A percentile compares a stretch with the other conserved stretches of the same genome.
These are phyloP conservation scores for Fissipunctia ypsillon DNA, from an alignment of 2,888 invertebrate genomes.

Conservation along the genomic window DNA sequence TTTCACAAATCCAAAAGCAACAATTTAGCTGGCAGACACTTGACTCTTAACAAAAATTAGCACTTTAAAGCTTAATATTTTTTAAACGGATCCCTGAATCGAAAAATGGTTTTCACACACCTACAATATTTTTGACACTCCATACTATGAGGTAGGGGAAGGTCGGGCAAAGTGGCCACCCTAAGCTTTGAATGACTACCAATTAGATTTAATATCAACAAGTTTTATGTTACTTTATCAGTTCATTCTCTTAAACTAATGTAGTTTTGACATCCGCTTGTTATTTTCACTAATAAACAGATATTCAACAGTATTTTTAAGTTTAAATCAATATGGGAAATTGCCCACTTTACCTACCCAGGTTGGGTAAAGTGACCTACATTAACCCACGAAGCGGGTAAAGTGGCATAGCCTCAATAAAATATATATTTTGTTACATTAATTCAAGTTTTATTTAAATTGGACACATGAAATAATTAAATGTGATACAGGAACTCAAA, in stretches of 20 bases:
- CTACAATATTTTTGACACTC: no score
- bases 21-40: no score
- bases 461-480: slow-evolving; percentile 16
- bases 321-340: slow-evolving; percentile 10
- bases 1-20: no score
- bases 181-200: slow-evolving; percentile 23
- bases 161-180: slow-evolving; percentile 20
- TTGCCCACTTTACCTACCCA: slow-evolving; percentile 7
- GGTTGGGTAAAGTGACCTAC: slow-evolving; percentile 10
- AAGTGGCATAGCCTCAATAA: slow-evolving; percentile 24
- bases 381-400: slow-evolving; percentile 11
- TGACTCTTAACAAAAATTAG: no score
- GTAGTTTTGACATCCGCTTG: no score
- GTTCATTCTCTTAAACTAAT: slow-evolving; percentile 3
- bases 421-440: slow-evolving; percentile 23
- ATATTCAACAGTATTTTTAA: slow-evolving; percentile 7
- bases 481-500: slow-evolving; percentile 15
- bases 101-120: no score
- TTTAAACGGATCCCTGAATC: no score
- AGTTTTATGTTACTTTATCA: slow-evolving; percentile 10
- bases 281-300: slow-evolving; percentile 11
- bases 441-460: slow-evolving; percentile 20
- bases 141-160: no score
- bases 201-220: slow-evolving; percentile 14
- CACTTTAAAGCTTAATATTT: no score